These are phyloP conservation scores for Cacatua alba DNA, from an alignment of 2,113 vertebrate genomes.

Conservation along the genomic window DNA sequence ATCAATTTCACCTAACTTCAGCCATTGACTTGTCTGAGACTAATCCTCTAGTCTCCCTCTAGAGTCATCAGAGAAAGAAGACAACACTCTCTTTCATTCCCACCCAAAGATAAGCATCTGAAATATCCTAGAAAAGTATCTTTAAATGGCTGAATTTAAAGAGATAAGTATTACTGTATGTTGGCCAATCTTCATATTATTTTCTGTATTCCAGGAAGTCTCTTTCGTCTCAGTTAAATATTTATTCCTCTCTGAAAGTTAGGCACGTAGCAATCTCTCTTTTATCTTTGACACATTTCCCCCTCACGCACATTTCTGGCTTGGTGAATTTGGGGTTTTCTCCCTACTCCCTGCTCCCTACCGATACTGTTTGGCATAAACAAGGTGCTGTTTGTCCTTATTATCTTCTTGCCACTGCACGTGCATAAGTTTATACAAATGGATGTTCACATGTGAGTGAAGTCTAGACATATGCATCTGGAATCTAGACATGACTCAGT, in stretches of 20 bases:
- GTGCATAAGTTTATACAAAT: not conserved
- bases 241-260: not conserved
- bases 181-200: not conserved
- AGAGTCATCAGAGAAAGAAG: not conserved
- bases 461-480: not conserved
- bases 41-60: not conserved
- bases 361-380: not conserved
- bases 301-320: not conserved
- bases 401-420: not conserved
- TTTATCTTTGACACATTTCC: not conserved
- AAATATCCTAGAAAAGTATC: not conserved
- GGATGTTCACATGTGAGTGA: fast-evolving
- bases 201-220: not conserved
- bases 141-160: not conserved
- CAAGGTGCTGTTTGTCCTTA: not conserved
- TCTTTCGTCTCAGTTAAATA: not conserved
- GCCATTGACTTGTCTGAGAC: not conserved
- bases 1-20: not conserved
- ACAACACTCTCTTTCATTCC: not conserved
- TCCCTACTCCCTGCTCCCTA: not conserved
- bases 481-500: not conserved
- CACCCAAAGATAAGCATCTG: not conserved
- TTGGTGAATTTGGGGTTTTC: not conserved
- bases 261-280: not conserved
- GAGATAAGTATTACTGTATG: not conserved